Percentiles rank a stretch among this genome's conserved stretches.
Conservation (phyloP, 2,888 invertebrate genomes). For the Lochmaea crataegi region DNA sequence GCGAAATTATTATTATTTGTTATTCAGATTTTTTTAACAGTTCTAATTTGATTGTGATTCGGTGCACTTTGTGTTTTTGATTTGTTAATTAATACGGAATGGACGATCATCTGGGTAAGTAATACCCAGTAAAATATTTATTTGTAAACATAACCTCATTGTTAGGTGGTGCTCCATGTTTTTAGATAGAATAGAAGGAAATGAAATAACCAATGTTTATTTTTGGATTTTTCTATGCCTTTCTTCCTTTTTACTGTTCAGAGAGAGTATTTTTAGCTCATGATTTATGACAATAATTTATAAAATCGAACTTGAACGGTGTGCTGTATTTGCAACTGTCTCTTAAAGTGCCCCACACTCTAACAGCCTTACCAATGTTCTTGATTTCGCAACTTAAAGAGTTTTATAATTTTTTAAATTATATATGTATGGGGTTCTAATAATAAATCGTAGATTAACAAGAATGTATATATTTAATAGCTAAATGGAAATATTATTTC, state of each 20-base stretch:
- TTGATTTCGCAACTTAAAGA: no score
- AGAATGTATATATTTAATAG: no score
- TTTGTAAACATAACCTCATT: conserved; percentile 35
- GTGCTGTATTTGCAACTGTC: no score
- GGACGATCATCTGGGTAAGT: conserved; percentile 46
- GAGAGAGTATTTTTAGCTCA: conserved; percentile 21
- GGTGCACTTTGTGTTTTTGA: conserved; percentile 7
- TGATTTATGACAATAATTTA: conserved; percentile 19
- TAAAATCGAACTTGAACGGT: not conserved
- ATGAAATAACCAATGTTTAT: conserved; percentile 9
- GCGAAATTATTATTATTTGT: conserved; percentile 23
- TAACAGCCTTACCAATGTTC: no score
- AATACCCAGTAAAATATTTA: conserved; percentile 11
- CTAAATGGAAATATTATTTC: no score
- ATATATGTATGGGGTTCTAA: no score
- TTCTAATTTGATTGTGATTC: conserved; percentile 27
- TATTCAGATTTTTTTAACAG: conserved; percentile 12
- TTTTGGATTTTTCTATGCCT: conserved; percentile 17
- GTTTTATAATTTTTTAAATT: no score
- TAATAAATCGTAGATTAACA: no score
- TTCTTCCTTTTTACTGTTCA: not conserved
- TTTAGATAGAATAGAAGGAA: not conserved
- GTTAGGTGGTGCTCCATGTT: conserved; percentile 31
- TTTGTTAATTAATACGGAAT: conserved; percentile 36
- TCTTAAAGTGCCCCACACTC: no score